phyloP scores from a whole-genome alignment of 2,888 invertebrate species.

The Tanytarsus gracilentus region DNA sequence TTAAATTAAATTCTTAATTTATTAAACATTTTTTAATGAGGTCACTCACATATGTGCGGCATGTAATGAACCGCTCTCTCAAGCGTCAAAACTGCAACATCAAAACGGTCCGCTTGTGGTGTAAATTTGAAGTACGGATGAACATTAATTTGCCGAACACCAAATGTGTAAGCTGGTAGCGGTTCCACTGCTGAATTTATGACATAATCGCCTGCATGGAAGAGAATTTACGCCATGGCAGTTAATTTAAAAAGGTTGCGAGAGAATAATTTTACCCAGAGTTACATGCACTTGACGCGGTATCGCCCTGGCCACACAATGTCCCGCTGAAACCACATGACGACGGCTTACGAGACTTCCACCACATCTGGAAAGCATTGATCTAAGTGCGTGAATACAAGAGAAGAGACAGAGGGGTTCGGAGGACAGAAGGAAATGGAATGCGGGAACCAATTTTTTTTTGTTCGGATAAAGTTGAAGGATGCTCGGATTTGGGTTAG shows the following conservation, averaged over 20 bases:
- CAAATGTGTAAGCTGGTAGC: slow-evolving; percentile 83
- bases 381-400: slow-evolving; percentile 27
- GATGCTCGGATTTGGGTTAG: background rate
- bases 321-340: slow-evolving; percentile 89
- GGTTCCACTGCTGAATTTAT: slow-evolving; percentile 89
- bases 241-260: background rate
- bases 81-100: slow-evolving; percentile 79
- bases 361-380: slow-evolving; percentile 60
- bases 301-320: slow-evolving; percentile 85
- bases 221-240: background rate
- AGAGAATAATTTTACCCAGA: slow-evolving; percentile 32
- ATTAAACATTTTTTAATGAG: background rate
- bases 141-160: slow-evolving; percentile 80
- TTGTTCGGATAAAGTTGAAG: background rate
- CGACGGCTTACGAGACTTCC: slow-evolving; percentile 83
- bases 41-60: slow-evolving; percentile 65
- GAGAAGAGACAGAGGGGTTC: slow-evolving; percentile 7
- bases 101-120: slow-evolving; percentile 83
- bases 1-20: slow-evolving; percentile 2
- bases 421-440: background rate
- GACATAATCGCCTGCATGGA: slow-evolving; percentile 74
- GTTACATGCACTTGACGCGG: slow-evolving; percentile 88
- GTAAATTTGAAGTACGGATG: slow-evolving; percentile 91
- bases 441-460: no score
- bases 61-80: slow-evolving; percentile 84